Percentiles rank a stretch among this genome's conserved stretches.
These are phyloP conservation scores for Corydoras maculifer DNA, from an alignment of 2,113 vertebrate genomes.

Conservation along the genomic window DNA sequence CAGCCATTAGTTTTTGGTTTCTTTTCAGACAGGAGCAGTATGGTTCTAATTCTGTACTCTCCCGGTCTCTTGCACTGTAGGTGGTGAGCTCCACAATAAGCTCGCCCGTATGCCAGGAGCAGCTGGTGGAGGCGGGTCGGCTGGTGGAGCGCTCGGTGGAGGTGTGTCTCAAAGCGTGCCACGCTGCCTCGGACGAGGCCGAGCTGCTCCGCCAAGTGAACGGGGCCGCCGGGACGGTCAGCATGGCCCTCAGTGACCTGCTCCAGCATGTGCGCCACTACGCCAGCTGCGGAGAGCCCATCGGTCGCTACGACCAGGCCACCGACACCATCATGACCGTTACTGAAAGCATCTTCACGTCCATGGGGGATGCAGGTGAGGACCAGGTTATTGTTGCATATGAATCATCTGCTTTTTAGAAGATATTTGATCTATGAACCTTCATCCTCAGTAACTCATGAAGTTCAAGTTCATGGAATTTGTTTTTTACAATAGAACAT, in stretches of 20 bases:
- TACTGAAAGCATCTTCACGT: slow-evolving; percentile 97
- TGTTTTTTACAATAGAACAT: too few species aligned
- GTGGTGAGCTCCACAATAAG: slow-evolving; percentile 97
- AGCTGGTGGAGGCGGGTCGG: slow-evolving; percentile 92
- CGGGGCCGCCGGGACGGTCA: slow-evolving; percentile 80
- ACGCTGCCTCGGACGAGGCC: slow-evolving; percentile 78
- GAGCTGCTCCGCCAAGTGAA: slow-evolving; percentile 91
- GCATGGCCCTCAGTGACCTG: slow-evolving; percentile 88
- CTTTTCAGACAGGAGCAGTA: neutral
- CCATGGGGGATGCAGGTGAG: slow-evolving; percentile 98
- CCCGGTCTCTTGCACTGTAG: slow-evolving; percentile 46
- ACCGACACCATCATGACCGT: slow-evolving; percentile 98
- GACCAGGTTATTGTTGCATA: too few species aligned
- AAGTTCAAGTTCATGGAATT: too few species aligned
- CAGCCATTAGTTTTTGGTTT: neutral
- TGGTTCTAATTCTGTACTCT: neutral
- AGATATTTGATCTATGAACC: too few species aligned
- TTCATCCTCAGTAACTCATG: too few species aligned
- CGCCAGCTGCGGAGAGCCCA: slow-evolving; percentile 90
- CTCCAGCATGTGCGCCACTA: slow-evolving; percentile 95
- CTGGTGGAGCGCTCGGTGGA: slow-evolving; percentile 95
- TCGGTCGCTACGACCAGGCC: slow-evolving; percentile 96
- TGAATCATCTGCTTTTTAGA: too few species aligned
- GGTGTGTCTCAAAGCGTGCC: slow-evolving; percentile 88
- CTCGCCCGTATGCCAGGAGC: slow-evolving; percentile 95